Percentiles rank a stretch among this genome's conserved stretches.
Evolutionary conservation across 2,797 vertebrate species (phyloP).

Genomic region (Mormyrops boulengeri): DNA sequence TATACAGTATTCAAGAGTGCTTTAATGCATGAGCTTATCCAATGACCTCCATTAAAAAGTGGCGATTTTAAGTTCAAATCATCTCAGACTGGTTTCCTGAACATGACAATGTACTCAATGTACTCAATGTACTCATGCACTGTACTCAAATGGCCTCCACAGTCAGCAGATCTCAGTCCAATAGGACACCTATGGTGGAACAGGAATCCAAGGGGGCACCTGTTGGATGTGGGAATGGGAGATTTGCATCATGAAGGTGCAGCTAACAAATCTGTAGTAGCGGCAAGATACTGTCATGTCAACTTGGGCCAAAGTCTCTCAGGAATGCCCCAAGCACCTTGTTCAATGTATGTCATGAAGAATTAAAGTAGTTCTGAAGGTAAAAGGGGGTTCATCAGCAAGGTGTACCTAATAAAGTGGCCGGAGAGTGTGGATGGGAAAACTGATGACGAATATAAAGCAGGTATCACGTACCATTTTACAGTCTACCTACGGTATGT

Average conservation of each 20-base stretch:
- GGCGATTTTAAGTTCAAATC: not conserved
- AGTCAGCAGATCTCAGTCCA: not conserved
- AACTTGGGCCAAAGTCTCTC: not conserved
- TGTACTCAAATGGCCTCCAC: not conserved
- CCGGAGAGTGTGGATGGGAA: not conserved
- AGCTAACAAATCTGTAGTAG: not conserved
- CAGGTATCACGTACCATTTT: not conserved
- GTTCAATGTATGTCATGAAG: not conserved
- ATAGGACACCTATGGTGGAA: not conserved
- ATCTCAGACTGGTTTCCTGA: not conserved
- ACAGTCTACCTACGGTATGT: not conserved
- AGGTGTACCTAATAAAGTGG: not conserved
- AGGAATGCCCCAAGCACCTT: not conserved
- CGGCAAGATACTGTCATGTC: not conserved
- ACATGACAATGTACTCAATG: not conserved
- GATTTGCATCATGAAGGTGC: not conserved
- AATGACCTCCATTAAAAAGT: not conserved
- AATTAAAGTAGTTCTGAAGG: not conserved
- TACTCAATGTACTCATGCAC: no score
- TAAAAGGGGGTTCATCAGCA: not conserved
- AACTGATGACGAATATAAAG: not conserved
- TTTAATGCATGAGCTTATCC: not conserved
- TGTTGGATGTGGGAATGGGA: not conserved
- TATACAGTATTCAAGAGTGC: not conserved
- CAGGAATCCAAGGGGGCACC: not conserved